Percentiles rank a stretch among this genome's conserved stretches.
Conservation (phyloP, 1,140 invertebrate species). For the Neocloeon triangulifer region DNA sequence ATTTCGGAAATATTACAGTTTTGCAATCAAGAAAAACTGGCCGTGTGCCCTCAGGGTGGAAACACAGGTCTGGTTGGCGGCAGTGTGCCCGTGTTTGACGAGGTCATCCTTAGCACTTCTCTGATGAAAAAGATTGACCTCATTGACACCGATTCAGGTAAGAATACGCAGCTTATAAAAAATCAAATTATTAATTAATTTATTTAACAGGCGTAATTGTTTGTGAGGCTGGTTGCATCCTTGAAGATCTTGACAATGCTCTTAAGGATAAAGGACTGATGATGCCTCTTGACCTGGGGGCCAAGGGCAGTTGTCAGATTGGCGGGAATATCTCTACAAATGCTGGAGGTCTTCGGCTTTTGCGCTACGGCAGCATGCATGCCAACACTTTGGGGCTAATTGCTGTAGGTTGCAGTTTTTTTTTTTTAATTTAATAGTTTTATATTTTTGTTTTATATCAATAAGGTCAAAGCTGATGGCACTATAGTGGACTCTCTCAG, state of each 20-base stretch:
- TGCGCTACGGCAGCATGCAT: slow-evolving; percentile 89
- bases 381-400: slow-evolving; percentile 81
- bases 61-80: slow-evolving; percentile 87
- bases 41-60: slow-evolving; percentile 85
- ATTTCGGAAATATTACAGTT: slow-evolving; percentile 66
- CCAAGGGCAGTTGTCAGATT: slow-evolving; percentile 91
- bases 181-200: slow-evolving; percentile 2
- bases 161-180: neutral
- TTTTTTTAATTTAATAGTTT: no score
- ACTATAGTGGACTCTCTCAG: slow-evolving; percentile 66
- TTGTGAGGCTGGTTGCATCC: slow-evolving; percentile 80
- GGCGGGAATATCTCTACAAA: slow-evolving; percentile 95
- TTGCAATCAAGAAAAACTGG: slow-evolving; percentile 62
- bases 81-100: slow-evolving; percentile 89
- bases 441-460: no score
- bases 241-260: slow-evolving; percentile 65
- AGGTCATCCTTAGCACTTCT: slow-evolving; percentile 69
- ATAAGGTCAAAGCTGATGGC: slow-evolving; percentile 81
- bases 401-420: no score
- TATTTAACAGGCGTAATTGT: slow-evolving; percentile 43
- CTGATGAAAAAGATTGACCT: slow-evolving; percentile 73
- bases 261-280: slow-evolving; percentile 50
- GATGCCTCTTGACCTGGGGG: slow-evolving; percentile 89
- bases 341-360: slow-evolving; percentile 78
- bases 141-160: slow-evolving; percentile 63